phyloP scores from a whole-genome alignment of 2,113 vertebrate genomes.

The Crypturellus undulatus region DNA sequence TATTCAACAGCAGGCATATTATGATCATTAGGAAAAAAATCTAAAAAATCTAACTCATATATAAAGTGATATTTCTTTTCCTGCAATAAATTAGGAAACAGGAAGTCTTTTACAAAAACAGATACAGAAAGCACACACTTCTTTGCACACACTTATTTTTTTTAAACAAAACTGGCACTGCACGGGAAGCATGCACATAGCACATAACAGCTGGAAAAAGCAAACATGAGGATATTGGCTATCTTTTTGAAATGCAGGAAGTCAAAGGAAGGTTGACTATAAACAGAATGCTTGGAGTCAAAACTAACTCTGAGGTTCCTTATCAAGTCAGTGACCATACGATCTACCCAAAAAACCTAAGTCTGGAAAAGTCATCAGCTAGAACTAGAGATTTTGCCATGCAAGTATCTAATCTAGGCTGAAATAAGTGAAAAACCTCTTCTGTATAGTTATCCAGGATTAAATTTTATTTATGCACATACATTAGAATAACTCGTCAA shows the following conservation, averaged over 20 bases:
- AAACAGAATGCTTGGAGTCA: slow-evolving; percentile 28
- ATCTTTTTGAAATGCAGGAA: slow-evolving; percentile 50
- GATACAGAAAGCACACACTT: neutral
- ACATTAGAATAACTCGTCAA: neutral
- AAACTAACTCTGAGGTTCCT: slow-evolving; percentile 7
- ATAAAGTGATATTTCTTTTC: neutral
- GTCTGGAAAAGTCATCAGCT: neutral
- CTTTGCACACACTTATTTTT: too few relatives aligned
- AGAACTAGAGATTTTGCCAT: neutral
- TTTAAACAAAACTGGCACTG: neutral
- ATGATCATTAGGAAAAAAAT: neutral
- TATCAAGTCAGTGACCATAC: neutral
- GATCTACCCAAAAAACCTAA: neutral
- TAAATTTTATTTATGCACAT: neutral
- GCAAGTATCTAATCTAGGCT: neutral
- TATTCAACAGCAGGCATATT: neutral
- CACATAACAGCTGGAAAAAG: slow-evolving; percentile 39
- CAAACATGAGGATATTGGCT: slow-evolving; percentile 31
- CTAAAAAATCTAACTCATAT: neutral
- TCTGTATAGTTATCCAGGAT: neutral
- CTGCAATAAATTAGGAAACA: slow-evolving; percentile 38
- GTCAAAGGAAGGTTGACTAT: slow-evolving; percentile 23
- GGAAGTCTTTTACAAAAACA: slow-evolving; percentile 37
- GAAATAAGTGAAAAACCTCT: neutral
- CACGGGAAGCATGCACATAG: neutral